Conservation (phyloP, 2,888 invertebrate species). For the Flexamia atlantica region DNA sequence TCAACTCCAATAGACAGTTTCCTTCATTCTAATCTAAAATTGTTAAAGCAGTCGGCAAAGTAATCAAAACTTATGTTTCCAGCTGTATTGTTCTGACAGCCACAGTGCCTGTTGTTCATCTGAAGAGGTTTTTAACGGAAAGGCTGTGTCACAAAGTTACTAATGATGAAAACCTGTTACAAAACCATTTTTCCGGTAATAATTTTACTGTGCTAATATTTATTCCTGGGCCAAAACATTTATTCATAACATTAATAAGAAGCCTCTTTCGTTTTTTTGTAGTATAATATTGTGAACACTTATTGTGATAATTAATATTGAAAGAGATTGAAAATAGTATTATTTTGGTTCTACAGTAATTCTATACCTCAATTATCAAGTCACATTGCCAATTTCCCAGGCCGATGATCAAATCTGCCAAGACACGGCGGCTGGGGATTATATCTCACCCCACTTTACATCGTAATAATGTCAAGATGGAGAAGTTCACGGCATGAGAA, state of each 20-base stretch:
- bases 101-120: neutral
- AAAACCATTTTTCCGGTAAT: no score
- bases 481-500: neutral
- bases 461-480: neutral
- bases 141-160: neutral
- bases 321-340: no score
- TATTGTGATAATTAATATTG: no score
- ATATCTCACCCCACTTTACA: neutral
- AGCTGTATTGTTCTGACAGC: slow-evolving; percentile 37
- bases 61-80: slow-evolving; percentile 30
- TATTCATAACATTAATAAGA: no score
- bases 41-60: neutral
- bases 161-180: no score
- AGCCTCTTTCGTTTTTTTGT: no score
- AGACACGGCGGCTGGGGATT: neutral
- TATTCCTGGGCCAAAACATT: no score
- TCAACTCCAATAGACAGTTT: neutral
- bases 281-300: no score
- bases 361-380: neutral
- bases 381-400: neutral
- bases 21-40: neutral
- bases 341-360: no score
- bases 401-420: neutral
- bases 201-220: no score
- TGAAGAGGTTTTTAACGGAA: neutral